Evolutionary conservation across 2,888 invertebrate species (phyloP).

Genomic region (Orthosia gothica): DNA sequence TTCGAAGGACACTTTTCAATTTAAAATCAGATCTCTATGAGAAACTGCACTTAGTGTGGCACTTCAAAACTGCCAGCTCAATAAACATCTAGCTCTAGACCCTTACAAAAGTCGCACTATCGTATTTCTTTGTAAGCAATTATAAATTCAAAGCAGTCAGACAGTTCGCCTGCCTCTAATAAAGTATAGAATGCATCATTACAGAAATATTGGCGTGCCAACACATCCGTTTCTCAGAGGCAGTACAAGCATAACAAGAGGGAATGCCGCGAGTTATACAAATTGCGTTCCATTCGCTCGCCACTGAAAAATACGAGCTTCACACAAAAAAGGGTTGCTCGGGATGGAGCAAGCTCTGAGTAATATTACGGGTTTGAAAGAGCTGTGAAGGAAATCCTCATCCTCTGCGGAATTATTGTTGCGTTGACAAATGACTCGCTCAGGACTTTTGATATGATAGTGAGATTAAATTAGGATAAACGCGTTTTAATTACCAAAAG

Average conservation of each 20-base stretch:
- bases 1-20: conserved; percentile 46
- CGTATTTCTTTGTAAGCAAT: conserved; percentile 22
- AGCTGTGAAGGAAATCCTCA: conserved; percentile 74
- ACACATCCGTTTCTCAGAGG: conserved; percentile 54
- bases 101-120: neutral
- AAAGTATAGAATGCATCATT: conserved; percentile 45
- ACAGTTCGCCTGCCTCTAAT: conserved; percentile 21
- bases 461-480: conserved; percentile 48
- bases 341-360: conserved; percentile 70
- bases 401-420: conserved; percentile 75
- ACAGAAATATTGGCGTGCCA: conserved; percentile 58
- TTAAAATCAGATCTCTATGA: conserved; percentile 21
- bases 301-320: conserved; percentile 83
- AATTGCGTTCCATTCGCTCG: conserved; percentile 83
- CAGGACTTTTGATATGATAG: conserved; percentile 59
- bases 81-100: conserved; percentile 5
- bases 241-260: conserved; percentile 59
- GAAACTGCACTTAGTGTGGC: neutral
- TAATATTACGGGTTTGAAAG: conserved; percentile 80
- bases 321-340: conserved; percentile 80
- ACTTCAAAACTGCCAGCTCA: neutral
- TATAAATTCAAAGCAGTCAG: conserved; percentile 19
- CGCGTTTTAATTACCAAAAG: conserved; percentile 20
- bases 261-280: conserved; percentile 76
- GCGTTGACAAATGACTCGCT: conserved; percentile 78